Evolutionary conservation across 2,797 vertebrate genomes (phyloP).

Genomic region (Melanogrammus aeglefinus): DNA sequence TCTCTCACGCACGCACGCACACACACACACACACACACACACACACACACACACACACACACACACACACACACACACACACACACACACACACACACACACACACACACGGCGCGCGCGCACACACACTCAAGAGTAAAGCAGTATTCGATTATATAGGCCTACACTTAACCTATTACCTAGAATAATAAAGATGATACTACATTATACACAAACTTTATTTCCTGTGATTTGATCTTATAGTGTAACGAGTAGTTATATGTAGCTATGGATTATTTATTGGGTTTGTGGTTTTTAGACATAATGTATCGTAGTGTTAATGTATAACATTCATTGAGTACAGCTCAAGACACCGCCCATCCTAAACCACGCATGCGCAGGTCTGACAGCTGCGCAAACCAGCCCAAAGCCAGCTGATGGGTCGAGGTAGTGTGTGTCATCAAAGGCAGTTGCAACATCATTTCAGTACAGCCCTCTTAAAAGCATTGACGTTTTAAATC

Average conservation of each 20-base stretch:
- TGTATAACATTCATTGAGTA: not conserved
- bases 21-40: too few species aligned
- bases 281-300: not conserved
- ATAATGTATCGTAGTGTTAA: too few species aligned
- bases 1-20: too few species aligned
- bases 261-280: not conserved
- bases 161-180: not conserved
- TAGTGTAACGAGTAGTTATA: not conserved
- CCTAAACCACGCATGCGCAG: conserved; percentile 51
- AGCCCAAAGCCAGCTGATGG: conserved; percentile 15
- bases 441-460: not conserved
- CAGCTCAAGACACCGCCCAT: conserved; percentile 13
- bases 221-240: not conserved
- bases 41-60: too few species aligned
- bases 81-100: too few species aligned
- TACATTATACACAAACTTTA: not conserved
- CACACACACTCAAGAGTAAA: not conserved
- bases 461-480: not conserved
- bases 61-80: too few species aligned
- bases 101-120: too few species aligned
- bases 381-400: conserved; percentile 46
- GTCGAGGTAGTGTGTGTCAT: not conserved
- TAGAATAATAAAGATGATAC: not conserved
- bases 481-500: not conserved
- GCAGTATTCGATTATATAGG: not conserved